Percentiles rank a stretch among this genome's conserved stretches.
Conservation (phyloP, 1,140 invertebrate genomes). For the Caenorhabditis briggsae region DNA sequence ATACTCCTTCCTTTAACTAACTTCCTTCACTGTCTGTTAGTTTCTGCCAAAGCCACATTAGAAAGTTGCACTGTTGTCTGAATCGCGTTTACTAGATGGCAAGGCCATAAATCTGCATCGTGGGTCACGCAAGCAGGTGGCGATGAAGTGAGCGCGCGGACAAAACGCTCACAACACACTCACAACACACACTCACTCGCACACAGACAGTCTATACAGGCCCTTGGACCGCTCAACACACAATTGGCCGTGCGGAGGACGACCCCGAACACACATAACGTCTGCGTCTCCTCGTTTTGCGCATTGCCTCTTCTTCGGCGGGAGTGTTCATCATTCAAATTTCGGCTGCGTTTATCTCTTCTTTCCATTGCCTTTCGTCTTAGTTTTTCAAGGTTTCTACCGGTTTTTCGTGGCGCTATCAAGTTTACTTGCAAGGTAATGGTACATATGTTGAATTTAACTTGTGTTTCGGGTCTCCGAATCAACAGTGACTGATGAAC, state of each 20-base stretch:
- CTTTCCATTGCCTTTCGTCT: neutral
- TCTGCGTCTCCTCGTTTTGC: slow-evolving; percentile 35
- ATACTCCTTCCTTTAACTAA: no score
- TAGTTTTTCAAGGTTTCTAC: slow-evolving; percentile 40
- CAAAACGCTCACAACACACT: no score
- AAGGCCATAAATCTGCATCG: slow-evolving; percentile 8
- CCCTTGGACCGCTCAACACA: neutral
- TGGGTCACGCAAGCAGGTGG: slow-evolving; percentile 15
- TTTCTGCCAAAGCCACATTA: no score
- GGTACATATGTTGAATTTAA: neutral
- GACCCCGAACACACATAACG: neutral
- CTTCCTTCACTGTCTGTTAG: no score
- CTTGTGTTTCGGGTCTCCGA: neutral
- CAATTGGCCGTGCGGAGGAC: neutral
- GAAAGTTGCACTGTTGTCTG: no score
- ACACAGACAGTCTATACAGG: neutral
- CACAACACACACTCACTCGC: neutral
- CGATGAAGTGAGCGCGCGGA: neutral
- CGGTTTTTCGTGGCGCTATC: neutral
- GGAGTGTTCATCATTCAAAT: slow-evolving; percentile 51
- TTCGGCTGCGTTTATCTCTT: neutral
- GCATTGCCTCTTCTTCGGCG: neutral
- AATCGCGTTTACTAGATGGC: neutral
- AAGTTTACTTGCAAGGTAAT: neutral
- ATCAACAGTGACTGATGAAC: neutral